Evolutionary conservation across 1,140 invertebrate genomes (phyloP), one percentile per base, ranked within the genome.

Genomic region (Pantala flavescens): DNA sequence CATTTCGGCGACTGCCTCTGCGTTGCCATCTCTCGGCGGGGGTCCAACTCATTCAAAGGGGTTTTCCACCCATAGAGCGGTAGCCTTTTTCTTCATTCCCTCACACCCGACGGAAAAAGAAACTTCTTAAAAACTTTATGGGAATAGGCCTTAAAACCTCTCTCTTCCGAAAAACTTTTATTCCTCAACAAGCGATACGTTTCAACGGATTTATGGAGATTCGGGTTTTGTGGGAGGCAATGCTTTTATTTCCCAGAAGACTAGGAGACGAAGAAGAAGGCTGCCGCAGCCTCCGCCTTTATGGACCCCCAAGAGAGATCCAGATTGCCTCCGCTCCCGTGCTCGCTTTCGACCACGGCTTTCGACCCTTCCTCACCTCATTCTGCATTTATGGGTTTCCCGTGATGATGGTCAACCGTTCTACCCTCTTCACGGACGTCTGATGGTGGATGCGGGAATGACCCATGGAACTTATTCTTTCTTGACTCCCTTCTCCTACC

Each of bases 131-230:
- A n/a, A 36, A 36, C 28, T 36, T 36, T 36, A 36, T 36, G 28
- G 28, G 28, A 9, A 9, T 2, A 36, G 28, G 28, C 28, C 28
- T 36, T 36, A 36, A 36, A 9, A 36, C 49, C 49, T 16, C 49
- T 63, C 49, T 3, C 49, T 19, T 63, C 49, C 49, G 3, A 3
- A 9, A 49, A 16, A 63, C 49, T 19, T 63, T 36, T 36, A 36
- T 36, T 36, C 49, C n/a, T 21, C 49, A 21, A 63, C 49, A 21
- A 63, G 49, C 16, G 49, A 63, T 63, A 21, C 49, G 49, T 63
- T 63, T 63, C 49, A 16, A 63, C 49, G 49, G 49, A 63, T 63
- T 63, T 63, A 63, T 63, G 49, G 49, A 63, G 14, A 63, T 63
- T 63, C 49, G 49, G 49, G 14, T 63, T 12, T 21, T 16, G n/a